Evolutionary conservation across 2,888 invertebrate species (phyloP), one percentile per base, ranked within the genome.

Genomic region (Colostygia pectinataria): DNA sequence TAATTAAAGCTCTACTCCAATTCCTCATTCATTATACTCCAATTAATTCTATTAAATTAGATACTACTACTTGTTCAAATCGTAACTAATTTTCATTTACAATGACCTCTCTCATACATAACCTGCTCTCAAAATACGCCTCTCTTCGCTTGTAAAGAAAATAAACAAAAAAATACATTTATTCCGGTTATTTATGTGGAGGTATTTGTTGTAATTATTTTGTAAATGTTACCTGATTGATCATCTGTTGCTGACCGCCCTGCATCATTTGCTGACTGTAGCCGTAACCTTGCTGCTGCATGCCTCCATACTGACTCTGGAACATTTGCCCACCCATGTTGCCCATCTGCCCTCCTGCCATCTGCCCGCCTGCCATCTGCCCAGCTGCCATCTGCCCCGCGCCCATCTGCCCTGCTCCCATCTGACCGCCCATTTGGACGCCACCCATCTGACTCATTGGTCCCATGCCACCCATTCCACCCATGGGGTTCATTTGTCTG

Each of bases 291-390:
- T 91, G 92, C 67, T 91, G 92, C 67, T 93, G 93, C 92, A 94
- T 93, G 47, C 92, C 91, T 1, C 90, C 89, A 52, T 93, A 93
- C 67, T 93, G 94, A 0, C 82, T 82, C 9, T 91, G 91, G 65
- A 93, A 93, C 92, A 93, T 91, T 60, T 91, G 88, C 0, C 83
- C 87, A 36, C 86, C 84, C 83, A 90, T 90, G n/a, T 86, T 82
- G 61, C 77, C 78, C 83, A 85, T 85, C 59, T 46, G 82, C 2
- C 70, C 77, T 25, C 74, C 80, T 62, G 74, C 80, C 66, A 86
- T 87, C 43, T 87, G 89, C 0, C 69, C 70, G 0, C 65, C 74
- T 0, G 70, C 77, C 84, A 87, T 86, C 38, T 88, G 89, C 0
- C 74, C 76, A 1, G 71, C 73, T 0, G 74, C 77, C 83, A 88